phyloP scores from a whole-genome alignment of 2,888 invertebrate genomes.

The Shargacucullia verbasci region DNA sequence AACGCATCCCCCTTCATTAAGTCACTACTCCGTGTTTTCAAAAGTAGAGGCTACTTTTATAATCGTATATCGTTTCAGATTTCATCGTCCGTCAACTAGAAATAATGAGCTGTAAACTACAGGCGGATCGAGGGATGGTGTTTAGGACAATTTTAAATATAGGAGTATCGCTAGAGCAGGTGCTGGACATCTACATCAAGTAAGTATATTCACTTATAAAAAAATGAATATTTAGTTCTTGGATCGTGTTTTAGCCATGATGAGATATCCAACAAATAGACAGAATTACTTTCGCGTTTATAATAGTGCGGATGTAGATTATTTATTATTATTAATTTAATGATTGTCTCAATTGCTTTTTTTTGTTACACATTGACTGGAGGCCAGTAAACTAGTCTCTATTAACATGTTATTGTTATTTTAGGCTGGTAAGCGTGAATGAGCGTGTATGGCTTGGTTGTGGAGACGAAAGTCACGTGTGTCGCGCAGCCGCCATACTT shows the following conservation, averaged over 20 bases:
- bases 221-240: too few relatives aligned
- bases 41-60: too few relatives aligned
- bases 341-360: too few relatives aligned
- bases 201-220: constrained; percentile 70
- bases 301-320: too few relatives aligned
- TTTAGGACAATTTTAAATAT: constrained; percentile 93
- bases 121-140: constrained; percentile 92
- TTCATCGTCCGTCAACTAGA: constrained; percentile 94
- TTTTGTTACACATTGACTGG: too few relatives aligned
- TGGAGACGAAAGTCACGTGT: constrained; percentile 95
- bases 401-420: not conserved
- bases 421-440: constrained; percentile 93
- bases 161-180: constrained; percentile 93
- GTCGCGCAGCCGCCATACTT: constrained; percentile 93
- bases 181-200: constrained; percentile 95
- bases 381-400: too few relatives aligned
- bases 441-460: constrained; percentile 96
- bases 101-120: constrained; percentile 92
- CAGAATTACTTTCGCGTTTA: too few relatives aligned
- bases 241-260: too few relatives aligned
- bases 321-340: too few relatives aligned
- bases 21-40: too few relatives aligned
- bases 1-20: too few relatives aligned
- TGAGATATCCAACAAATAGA: too few relatives aligned
- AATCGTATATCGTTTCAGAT: constrained; percentile 80